These are phyloP conservation scores for Parnassius glacialis DNA, from an alignment of 2,888 invertebrate genomes.

Conservation along the genomic window DNA sequence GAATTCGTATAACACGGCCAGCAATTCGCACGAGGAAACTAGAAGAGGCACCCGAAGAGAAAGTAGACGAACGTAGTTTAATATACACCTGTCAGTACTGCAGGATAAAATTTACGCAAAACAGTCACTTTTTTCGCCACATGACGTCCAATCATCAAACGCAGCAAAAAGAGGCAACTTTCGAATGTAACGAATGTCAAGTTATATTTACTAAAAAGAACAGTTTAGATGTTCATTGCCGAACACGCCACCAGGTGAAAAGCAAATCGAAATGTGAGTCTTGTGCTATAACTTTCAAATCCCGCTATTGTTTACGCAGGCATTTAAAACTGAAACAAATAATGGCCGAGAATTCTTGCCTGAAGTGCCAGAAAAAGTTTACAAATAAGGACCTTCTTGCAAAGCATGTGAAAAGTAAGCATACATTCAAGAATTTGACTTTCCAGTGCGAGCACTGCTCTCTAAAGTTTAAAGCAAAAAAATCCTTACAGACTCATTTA, in stretches of 20 bases:
- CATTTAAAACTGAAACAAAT: slow-evolving; percentile 67
- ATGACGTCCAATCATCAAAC: slow-evolving; percentile 69
- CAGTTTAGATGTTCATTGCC: slow-evolving; percentile 62
- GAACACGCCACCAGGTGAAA: slow-evolving; percentile 59
- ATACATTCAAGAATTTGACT: slow-evolving; percentile 59
- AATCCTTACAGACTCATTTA: slow-evolving; percentile 59
- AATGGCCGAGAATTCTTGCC: slow-evolving; percentile 62
- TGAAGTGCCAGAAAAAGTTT: slow-evolving; percentile 71
- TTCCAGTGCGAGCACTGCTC: slow-evolving; percentile 66
- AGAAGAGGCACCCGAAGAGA: slow-evolving; percentile 42
- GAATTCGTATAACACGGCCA: slow-evolving; percentile 64
- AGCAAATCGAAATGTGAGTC: slow-evolving; percentile 68
- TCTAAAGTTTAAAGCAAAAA: slow-evolving; percentile 65
- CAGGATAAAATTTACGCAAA: slow-evolving; percentile 66
- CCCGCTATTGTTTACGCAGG: slow-evolving; percentile 64
- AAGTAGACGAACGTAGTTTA: slow-evolving; percentile 52
- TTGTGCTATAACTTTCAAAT: slow-evolving; percentile 71
- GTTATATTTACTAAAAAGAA: slow-evolving; percentile 63
- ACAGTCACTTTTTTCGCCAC: slow-evolving; percentile 71
- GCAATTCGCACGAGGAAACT: slow-evolving; percentile 44
- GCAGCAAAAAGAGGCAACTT: slow-evolving; percentile 63
- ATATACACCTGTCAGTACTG: slow-evolving; percentile 71
- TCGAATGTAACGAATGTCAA: slow-evolving; percentile 68
- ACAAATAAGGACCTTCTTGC: slow-evolving; percentile 54
- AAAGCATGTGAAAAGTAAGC: slow-evolving; percentile 66